phyloP scores from a whole-genome alignment of 2,888 invertebrate species.

The Troglohyphantes excavatus region DNA sequence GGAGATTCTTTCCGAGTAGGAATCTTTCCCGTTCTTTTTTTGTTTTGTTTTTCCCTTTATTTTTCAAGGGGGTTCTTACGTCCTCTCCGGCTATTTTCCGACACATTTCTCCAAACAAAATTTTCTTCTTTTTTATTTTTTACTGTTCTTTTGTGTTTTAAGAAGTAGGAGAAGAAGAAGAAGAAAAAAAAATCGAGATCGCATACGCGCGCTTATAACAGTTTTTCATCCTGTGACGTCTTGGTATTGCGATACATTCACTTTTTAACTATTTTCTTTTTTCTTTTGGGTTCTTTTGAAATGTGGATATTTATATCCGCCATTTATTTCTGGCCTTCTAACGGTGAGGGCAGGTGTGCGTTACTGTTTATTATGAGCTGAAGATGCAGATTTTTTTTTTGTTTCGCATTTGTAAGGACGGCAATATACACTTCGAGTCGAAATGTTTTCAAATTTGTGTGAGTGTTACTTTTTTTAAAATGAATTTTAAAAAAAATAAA shows the following conservation, averaged over 20 bases:
- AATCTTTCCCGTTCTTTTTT: not conserved
- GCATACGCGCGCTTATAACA: constrained; percentile 39
- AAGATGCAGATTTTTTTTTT: not conserved
- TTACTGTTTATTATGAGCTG: constrained; percentile 18
- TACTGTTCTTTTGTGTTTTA: constrained; percentile 5
- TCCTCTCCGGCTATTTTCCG: constrained; percentile 71
- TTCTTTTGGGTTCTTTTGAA: constrained; percentile 30
- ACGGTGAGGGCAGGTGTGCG: not conserved
- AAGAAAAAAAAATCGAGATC: constrained; percentile 27
- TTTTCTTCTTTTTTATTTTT: constrained; percentile 19
- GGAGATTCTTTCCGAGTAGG: constrained; percentile 21
- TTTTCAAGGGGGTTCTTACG: constrained; percentile 42
- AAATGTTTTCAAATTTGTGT: no score
- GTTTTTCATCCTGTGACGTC: constrained; percentile 65
- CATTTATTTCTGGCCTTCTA: constrained; percentile 10
- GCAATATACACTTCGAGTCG: not conserved
- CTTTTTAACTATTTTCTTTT: constrained; percentile 13
- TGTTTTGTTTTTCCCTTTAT: no score
- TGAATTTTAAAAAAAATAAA: no score
- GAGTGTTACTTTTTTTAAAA: no score
- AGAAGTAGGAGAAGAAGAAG: not conserved
- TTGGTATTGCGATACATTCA: constrained; percentile 15
- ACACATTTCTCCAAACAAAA: constrained; percentile 73
- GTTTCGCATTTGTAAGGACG: not conserved
- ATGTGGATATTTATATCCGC: constrained; percentile 42